Conservation (phyloP, 1,140 invertebrate species). For the Drosophila lacteicornis region DNA sequence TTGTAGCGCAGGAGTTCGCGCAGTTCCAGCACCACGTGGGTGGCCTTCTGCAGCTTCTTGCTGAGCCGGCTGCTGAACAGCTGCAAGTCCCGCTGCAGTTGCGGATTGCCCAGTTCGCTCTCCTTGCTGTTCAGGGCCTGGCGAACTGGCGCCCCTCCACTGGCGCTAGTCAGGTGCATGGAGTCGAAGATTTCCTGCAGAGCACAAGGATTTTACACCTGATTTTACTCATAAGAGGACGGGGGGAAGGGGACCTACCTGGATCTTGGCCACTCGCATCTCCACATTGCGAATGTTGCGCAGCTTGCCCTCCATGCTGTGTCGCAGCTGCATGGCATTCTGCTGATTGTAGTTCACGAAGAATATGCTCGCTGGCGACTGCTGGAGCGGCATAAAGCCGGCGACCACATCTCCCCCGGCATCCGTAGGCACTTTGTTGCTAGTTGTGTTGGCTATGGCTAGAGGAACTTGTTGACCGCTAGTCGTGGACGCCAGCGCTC, state of each 20-base stretch:
- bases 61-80: conserved; percentile 84
- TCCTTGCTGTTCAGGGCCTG: conserved; percentile 39
- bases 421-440: conserved; percentile 77
- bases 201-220: background rate
- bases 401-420: conserved; percentile 31
- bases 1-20: conserved; percentile 74
- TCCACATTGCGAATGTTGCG: conserved; percentile 86
- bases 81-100: conserved; percentile 78
- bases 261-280: conserved; percentile 87
- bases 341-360: conserved; percentile 77
- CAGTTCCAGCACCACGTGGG: conserved; percentile 76
- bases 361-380: conserved; percentile 71
- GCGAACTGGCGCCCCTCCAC: conserved; percentile 16
- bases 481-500: conserved; percentile 25
- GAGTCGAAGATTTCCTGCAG: conserved; percentile 85
- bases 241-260: conserved; percentile 73
- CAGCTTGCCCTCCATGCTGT: conserved; percentile 75
- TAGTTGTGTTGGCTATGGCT: conserved; percentile 54
- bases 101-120: conserved; percentile 24
- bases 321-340: conserved; percentile 74
- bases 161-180: conserved; percentile 77
- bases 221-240: background rate
- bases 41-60: conserved; percentile 84
- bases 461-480: conserved; percentile 63
- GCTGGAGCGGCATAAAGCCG: conserved; percentile 65